Evolutionary conservation across 1,140 invertebrate species (phyloP).

Genomic region (Drosophila mayri): DNA sequence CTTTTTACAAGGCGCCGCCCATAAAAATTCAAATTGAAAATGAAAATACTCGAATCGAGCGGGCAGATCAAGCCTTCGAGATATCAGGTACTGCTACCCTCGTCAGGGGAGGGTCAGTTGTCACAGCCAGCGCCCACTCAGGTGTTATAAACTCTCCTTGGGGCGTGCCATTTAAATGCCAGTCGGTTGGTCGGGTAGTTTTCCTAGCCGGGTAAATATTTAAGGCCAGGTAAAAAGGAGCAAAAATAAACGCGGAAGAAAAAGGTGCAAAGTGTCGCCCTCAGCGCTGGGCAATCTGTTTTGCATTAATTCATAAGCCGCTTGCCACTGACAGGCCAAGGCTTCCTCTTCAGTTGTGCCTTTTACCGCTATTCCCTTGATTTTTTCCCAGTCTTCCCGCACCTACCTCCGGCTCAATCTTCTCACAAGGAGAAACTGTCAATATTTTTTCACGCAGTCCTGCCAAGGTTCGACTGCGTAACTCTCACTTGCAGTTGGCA

Average conservation of each 20-base stretch:
- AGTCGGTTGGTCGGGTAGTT: conserved; percentile 50
- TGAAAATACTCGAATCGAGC: conserved; percentile 64
- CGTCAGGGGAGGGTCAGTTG: conserved; percentile 64
- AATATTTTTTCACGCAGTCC: conserved; percentile 38
- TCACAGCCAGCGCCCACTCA: conserved; percentile 51
- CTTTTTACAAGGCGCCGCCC: conserved; percentile 69
- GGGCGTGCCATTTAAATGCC: conserved; percentile 67
- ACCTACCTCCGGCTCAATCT: conserved; percentile 7
- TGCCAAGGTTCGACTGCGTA: conserved; percentile 23
- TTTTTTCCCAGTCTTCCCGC: conserved; percentile 20
- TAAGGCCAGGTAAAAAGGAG: conserved; percentile 28
- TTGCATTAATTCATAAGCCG: conserved; percentile 82
- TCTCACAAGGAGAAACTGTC: conserved; percentile 32
- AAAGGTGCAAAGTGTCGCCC: conserved; percentile 81
- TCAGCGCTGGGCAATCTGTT: conserved; percentile 75
- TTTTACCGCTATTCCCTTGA: conserved; percentile 16
- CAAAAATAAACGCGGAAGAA: conserved; percentile 26
- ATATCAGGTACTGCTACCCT: conserved; percentile 58
- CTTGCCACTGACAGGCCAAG: conserved; percentile 61
- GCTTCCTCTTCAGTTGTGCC: conserved; percentile 5
- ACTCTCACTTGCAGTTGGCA: conserved; percentile 65
- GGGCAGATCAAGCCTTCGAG: conserved; percentile 52
- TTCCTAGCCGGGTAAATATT: conserved; percentile 71
- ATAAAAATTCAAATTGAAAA: conserved; percentile 83
- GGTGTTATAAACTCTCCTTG: conserved; percentile 60